Conservation (phyloP, 2,113 vertebrate species). For the Phyllostomus discolor region DNA sequence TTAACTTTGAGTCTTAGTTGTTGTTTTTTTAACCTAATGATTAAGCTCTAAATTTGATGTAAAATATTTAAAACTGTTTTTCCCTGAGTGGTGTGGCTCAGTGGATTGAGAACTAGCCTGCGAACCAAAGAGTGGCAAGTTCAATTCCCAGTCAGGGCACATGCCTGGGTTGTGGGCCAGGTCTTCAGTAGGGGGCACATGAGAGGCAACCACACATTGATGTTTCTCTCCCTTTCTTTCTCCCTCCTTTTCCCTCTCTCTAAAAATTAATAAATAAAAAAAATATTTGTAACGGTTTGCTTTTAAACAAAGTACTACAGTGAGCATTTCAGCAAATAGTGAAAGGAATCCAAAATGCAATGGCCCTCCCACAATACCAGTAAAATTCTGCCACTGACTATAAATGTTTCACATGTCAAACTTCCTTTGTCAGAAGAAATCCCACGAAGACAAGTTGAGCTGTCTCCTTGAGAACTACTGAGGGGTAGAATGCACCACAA, state of each 20-base stretch:
- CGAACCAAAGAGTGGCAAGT: too few relatives aligned
- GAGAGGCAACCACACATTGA: too few relatives aligned
- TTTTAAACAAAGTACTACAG: background rate
- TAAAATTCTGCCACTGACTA: background rate
- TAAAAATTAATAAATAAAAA: background rate
- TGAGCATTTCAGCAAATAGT: background rate
- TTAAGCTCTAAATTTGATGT: background rate
- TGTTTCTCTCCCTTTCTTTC: too few relatives aligned
- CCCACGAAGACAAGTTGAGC: background rate
- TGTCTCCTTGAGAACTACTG: conserved; percentile 29
- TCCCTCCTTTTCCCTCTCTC: too few relatives aligned
- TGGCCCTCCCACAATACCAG: background rate
- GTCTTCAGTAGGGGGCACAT: too few relatives aligned
- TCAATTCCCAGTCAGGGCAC: too few relatives aligned
- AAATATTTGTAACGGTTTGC: background rate
- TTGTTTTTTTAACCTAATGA: background rate
- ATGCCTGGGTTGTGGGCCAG: too few relatives aligned
- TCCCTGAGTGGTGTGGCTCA: too few relatives aligned
- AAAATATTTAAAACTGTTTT: background rate
- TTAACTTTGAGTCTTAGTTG: background rate
- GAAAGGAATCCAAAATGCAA: background rate
- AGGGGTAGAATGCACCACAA: conserved; percentile 18
- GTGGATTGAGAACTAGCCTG: too few relatives aligned
- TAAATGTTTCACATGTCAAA: conserved; percentile 6
- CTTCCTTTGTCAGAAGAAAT: conserved; percentile 38